These are phyloP conservation scores for Equus quagga DNA, from an alignment of 2,113 vertebrate species.

Conservation along the genomic window DNA sequence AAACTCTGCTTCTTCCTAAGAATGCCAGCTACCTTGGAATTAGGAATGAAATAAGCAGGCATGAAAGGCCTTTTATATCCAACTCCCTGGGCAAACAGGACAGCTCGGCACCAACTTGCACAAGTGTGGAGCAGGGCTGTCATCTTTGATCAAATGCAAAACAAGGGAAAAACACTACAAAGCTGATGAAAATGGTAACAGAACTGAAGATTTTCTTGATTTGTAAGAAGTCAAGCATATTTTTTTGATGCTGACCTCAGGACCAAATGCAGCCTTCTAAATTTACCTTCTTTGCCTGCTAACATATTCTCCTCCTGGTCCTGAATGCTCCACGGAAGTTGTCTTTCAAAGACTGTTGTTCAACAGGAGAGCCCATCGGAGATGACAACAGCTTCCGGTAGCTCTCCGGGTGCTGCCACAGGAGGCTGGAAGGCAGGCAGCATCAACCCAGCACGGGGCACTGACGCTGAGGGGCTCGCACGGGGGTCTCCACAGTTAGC, in stretches of 20 bases:
- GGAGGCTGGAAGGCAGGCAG: neutral
- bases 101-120: neutral
- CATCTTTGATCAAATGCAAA: neutral
- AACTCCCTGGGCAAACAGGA: neutral
- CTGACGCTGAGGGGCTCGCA: neutral
- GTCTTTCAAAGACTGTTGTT: neutral
- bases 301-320: neutral
- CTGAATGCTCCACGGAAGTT: neutral
- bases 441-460: neutral
- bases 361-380: neutral
- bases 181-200: neutral
- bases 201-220: neutral
- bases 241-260: neutral
- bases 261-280: neutral
- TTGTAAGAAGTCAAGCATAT: neutral
- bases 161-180: neutral
- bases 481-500: conserved; percentile 50
- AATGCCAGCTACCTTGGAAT: no score
- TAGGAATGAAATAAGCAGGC: neutral
- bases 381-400: neutral
- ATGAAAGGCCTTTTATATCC: neutral
- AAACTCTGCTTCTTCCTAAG: neutral
- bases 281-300: neutral
- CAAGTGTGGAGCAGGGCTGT: neutral
- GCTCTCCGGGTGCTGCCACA: neutral